A percentile compares a stretch with the other conserved stretches of the same genome.
phyloP scores from a whole-genome alignment of 2,797 vertebrate species.

The Anniella stebbinsi region DNA sequence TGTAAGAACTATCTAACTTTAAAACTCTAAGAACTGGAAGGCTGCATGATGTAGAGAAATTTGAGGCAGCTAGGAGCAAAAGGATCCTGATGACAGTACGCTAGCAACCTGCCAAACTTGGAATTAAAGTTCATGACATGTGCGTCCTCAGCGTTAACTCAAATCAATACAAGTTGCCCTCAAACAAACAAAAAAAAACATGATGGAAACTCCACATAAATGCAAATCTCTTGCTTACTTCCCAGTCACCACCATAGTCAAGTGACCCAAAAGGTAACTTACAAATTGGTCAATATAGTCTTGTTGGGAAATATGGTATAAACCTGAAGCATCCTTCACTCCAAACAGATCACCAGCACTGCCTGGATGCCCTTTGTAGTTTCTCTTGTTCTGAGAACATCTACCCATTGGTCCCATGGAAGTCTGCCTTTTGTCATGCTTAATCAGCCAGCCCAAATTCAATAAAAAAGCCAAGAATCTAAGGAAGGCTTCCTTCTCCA shows the following conservation, averaged over 20 bases:
- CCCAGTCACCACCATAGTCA: not conserved
- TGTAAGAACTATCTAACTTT: not conserved
- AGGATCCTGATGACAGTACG: not conserved
- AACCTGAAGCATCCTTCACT: too few relatives aligned
- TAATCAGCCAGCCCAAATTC: not conserved
- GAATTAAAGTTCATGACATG: not conserved
- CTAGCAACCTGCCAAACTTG: not conserved
- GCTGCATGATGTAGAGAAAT: not conserved
- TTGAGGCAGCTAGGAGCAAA: not conserved
- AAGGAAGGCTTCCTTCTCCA: not conserved
- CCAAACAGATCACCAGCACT: too few relatives aligned
- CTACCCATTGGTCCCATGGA: not conserved
- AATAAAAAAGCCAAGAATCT: not conserved
- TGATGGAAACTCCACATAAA: not conserved
- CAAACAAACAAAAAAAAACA: too few relatives aligned
- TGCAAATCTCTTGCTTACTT: not conserved
- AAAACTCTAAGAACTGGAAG: not conserved
- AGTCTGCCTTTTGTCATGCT: not conserved
- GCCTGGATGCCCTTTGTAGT: too few relatives aligned
- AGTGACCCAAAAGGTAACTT: too few relatives aligned
- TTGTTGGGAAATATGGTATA: too few relatives aligned
- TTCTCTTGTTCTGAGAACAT: not conserved
- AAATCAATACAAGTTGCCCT: not conserved
- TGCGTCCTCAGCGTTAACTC: not conserved
- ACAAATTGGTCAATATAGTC: too few relatives aligned